phyloP scores from a whole-genome alignment of 2,797 vertebrate genomes.

The Craterocephalus amniculus region DNA sequence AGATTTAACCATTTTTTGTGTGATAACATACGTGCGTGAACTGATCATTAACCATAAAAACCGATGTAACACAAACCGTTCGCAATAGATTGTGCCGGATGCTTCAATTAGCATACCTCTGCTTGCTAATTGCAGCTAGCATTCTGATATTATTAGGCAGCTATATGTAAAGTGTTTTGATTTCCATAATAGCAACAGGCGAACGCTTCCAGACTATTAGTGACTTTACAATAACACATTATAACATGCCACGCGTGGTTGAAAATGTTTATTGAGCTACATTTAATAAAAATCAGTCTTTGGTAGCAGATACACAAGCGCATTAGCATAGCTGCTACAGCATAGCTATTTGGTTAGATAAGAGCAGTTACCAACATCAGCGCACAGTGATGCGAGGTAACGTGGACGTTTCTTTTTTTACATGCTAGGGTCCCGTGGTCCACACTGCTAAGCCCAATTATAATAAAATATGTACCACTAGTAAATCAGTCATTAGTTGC shows the following conservation, averaged over 20 bases:
- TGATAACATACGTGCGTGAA: background rate
- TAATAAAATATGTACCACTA: background rate
- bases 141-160: conserved; percentile 19
- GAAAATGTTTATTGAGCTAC: background rate
- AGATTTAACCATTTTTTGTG: background rate
- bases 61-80: too few species aligned
- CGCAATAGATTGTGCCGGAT: background rate
- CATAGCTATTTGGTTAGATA: conserved; percentile 31
- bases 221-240: background rate
- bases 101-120: conserved; percentile 3
- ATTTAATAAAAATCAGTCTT: background rate
- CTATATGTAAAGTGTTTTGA: background rate
- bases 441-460: background rate
- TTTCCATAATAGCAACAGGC: conserved; percentile 38
- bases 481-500: background rate
- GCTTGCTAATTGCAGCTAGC: background rate
- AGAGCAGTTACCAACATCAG: conserved; percentile 21
- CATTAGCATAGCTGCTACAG: conserved; percentile 36
- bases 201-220: background rate
- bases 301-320: background rate
- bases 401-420: conserved; percentile 18
- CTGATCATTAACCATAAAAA: background rate
- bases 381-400: background rate
- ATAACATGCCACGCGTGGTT: background rate
- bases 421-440: background rate